Evolutionary conservation across 2,113 vertebrate species (phyloP), one percentile per base, ranked within the genome.

Genomic region (Progne subis): DNA sequence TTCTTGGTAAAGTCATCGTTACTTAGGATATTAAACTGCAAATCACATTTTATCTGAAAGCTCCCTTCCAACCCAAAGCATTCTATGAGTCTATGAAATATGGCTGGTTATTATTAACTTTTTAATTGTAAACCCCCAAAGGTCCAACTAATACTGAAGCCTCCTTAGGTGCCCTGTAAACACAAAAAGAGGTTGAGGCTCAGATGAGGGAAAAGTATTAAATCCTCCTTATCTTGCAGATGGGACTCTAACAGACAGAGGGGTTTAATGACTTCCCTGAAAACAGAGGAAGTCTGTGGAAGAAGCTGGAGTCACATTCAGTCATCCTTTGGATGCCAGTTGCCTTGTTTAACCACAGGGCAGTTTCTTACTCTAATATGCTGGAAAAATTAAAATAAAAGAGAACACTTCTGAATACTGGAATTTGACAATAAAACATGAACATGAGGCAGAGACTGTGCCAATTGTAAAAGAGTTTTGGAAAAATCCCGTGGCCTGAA

Each of bases 1-100:
- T 80, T 92, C 90, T 92, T 86, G 88, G 93, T 95, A 57, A 94
- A 88, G 81, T 49, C 88, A 95, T 96, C 95, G 90, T 96, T 94
- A 68, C 65, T 95, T 79, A 75, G 82, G 64, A 81, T 92, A 94
- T 94, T 94, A 86, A 94, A 93, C 92, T 93, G 77, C 72, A 96
- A 93, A 96, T 90, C 72, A 81, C 72, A 91, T 93, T 96, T 90
- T 78, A 94, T 90, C 93, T 93, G 79, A 61, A 77, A 70, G 14
- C 43, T 43, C 49, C 43, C 21, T 77, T 90, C 80, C 71, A 83
- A 90, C 49, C 34, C 88, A 63, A 77, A 90, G 34, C 49, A 77
- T 69, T 83, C 55, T 43, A 34, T 25, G 57, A 63, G 25, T 79
- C 67, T 50, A 18, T 64, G 65, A 92, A 94, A 90, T 86, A 96